Evolutionary conservation across 2,113 vertebrate genomes (phyloP).

Genomic region (Engystomops pustulosus): DNA sequence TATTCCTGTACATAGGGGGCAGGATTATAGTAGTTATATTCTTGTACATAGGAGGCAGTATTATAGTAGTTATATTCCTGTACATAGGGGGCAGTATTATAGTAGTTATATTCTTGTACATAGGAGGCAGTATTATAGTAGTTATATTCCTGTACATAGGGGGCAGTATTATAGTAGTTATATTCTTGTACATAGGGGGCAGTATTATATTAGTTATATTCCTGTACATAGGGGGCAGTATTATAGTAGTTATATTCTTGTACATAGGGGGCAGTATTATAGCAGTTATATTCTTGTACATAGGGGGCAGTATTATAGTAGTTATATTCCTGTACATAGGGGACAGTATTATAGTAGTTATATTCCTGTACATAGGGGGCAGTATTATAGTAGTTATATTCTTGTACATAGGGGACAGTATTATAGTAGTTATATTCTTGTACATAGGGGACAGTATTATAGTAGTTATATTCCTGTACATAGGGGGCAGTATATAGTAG

Average conservation of each 20-base stretch:
- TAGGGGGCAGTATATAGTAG: slow-evolving; percentile 1
- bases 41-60: not conserved
- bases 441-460: slow-evolving; percentile 5
- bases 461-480: slow-evolving; percentile 1
- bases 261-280: not conserved
- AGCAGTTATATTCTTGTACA: slow-evolving; percentile 9
- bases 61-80: slow-evolving; percentile 6
- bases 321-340: slow-evolving; percentile 7
- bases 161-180: slow-evolving; percentile 12
- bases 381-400: slow-evolving; percentile 21
- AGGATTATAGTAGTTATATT: slow-evolving; percentile 4
- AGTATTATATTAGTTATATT: slow-evolving; percentile 23
- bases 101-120: not conserved
- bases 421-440: slow-evolving; percentile 21
- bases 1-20: not conserved
- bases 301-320: slow-evolving; percentile 3
- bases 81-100: not conserved
- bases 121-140: not conserved
- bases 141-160: slow-evolving; percentile 9
- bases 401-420: slow-evolving; percentile 2
- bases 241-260: slow-evolving; percentile 9
- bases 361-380: not conserved
- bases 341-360: slow-evolving; percentile 9
- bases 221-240: not conserved
- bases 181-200: slow-evolving; percentile 3